Conservation (phyloP, 2,888 invertebrate genomes). For the Mantis religiosa region DNA sequence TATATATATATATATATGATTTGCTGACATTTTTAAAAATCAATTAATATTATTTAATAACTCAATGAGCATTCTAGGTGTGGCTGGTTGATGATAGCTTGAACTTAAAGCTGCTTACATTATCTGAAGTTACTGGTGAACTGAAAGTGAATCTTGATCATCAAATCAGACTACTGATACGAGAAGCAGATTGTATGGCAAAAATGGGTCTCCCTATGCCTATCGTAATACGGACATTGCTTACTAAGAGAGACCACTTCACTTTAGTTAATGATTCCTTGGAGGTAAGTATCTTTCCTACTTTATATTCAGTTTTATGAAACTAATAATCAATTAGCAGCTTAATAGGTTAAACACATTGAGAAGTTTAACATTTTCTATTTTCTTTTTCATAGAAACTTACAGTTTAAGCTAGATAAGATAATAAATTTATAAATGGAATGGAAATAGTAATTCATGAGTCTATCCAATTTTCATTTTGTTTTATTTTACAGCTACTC, state of each 20-base stretch:
- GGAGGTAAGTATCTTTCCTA: slow-evolving; percentile 50
- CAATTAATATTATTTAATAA: neutral
- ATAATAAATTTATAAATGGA: too few species aligned
- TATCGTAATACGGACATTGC: slow-evolving; percentile 72
- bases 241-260: slow-evolving; percentile 74
- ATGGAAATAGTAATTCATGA: too few species aligned
- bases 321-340: neutral
- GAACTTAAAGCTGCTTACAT: slow-evolving; percentile 57
- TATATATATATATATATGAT: too few species aligned
- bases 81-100: slow-evolving; percentile 63
- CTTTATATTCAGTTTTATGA: neutral
- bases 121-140: slow-evolving; percentile 59
- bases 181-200: slow-evolving; percentile 80
- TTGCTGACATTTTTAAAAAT: too few species aligned
- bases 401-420: too few species aligned
- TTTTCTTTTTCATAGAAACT: too few species aligned
- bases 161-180: slow-evolving; percentile 68
- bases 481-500: slow-evolving; percentile 56
- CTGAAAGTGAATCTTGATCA: slow-evolving; percentile 74
- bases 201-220: slow-evolving; percentile 79
- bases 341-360: neutral
- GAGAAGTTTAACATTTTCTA: neutral
- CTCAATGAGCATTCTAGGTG: slow-evolving; percentile 44
- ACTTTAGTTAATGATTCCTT: slow-evolving; percentile 70
- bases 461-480: neutral